phyloP scores from a whole-genome alignment of 2,113 vertebrate genomes.

The Clupea harengus region DNA sequence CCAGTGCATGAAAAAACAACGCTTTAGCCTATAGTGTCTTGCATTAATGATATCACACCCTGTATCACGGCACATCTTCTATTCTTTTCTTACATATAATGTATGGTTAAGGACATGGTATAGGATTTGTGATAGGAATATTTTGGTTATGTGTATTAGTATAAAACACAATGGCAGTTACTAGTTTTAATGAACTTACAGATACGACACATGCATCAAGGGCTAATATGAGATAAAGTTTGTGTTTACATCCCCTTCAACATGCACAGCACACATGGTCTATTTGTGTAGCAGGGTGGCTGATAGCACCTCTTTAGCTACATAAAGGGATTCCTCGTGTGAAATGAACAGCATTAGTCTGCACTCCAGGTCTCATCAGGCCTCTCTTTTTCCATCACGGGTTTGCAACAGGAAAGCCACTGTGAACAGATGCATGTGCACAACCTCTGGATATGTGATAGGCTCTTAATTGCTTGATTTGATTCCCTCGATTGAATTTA shows the following conservation, averaged over 20 bases:
- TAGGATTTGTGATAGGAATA: too few relatives aligned
- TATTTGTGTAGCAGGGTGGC: not conserved
- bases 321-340: slow-evolving; percentile 7
- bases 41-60: not conserved
- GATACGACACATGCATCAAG: not conserved
- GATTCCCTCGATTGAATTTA: slow-evolving; percentile 17
- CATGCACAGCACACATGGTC: not conserved
- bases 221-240: not conserved
- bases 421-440: not conserved
- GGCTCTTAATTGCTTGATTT: slow-evolving; percentile 19
- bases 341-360: not conserved
- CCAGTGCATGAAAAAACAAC: too few relatives aligned
- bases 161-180: too few relatives aligned
- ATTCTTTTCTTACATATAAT: not conserved
- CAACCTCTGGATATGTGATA: slow-evolving; percentile 10
- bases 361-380: not conserved
- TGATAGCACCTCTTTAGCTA: not conserved
- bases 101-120: not conserved
- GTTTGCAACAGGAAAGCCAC: not conserved
- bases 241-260: not conserved
- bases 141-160: too few relatives aligned
- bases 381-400: not conserved
- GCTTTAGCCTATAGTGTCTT: too few relatives aligned
- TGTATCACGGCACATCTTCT: not conserved
- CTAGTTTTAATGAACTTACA: not conserved